These are phyloP conservation scores for Eulemur albifrons DNA, from an alignment of 2,797 vertebrate genomes.

Conservation along the genomic window DNA sequence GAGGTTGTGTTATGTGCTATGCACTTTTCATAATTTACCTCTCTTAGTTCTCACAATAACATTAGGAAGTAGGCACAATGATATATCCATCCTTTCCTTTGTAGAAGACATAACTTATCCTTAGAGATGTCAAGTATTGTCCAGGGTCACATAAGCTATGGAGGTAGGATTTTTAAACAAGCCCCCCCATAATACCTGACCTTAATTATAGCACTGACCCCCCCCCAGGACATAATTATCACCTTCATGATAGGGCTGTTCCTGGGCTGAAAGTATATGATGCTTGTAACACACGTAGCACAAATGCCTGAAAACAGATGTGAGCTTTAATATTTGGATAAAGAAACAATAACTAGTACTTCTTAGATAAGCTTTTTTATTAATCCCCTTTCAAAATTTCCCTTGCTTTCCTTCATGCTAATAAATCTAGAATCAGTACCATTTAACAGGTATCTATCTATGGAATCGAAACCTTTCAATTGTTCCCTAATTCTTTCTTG, in stretches of 20 bases:
- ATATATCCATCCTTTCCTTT: not conserved
- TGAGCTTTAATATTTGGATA: not conserved
- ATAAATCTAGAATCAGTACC: not conserved
- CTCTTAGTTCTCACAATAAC: not conserved
- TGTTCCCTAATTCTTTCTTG: not conserved
- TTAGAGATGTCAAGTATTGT: not conserved
- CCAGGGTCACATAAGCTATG: not conserved
- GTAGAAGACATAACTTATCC: not conserved
- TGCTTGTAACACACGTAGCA: not conserved
- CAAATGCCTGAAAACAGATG: conserved; percentile 5
- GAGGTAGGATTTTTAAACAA: conserved; percentile 5
- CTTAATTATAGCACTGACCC: not conserved
- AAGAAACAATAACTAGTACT: not conserved
- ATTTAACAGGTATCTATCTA: not conserved
- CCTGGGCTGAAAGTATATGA: not conserved
- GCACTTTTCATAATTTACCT: not conserved
- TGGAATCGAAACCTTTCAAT: not conserved
- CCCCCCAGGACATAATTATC: not conserved
- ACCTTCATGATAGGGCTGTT: not conserved
- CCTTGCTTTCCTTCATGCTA: not conserved
- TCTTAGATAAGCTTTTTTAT: not conserved
- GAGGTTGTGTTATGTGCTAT: not conserved
- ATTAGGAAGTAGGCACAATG: not conserved
- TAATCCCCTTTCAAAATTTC: not conserved
- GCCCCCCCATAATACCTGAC: not conserved